Evolutionary conservation across 2,888 invertebrate genomes (phyloP).

Genomic region (Euplexia lucipara): DNA sequence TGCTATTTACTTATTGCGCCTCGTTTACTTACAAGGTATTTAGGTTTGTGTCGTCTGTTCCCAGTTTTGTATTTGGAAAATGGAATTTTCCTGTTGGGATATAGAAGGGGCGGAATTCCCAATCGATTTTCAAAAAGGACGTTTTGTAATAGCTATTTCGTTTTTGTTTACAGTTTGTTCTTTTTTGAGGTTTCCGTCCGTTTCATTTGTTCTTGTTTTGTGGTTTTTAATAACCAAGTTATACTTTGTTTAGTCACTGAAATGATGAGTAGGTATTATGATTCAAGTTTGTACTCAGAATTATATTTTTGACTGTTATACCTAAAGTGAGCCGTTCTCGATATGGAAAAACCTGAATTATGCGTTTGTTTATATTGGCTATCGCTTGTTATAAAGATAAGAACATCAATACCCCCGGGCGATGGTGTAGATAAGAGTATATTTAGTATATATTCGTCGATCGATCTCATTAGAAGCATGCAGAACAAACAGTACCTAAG

Average conservation of each 20-base stretch:
- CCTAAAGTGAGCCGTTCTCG: neutral
- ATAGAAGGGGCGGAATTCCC: constrained; percentile 83
- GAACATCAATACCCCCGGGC: constrained; percentile 9
- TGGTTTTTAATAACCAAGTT: constrained; percentile 40
- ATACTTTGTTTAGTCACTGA: constrained; percentile 13
- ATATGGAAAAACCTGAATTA: constrained; percentile 15
- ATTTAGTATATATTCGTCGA: constrained; percentile 34
- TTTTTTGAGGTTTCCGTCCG: constrained; percentile 53
- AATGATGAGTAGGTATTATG: constrained; percentile 12
- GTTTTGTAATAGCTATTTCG: constrained; percentile 78
- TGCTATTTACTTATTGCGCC: constrained; percentile 89
- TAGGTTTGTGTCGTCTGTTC: constrained; percentile 85
- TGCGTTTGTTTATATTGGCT: constrained; percentile 13
- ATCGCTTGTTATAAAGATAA: constrained; percentile 46
- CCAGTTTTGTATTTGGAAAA: constrained; percentile 87
- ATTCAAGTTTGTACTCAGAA: constrained; percentile 16
- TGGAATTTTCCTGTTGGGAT: constrained; percentile 89
- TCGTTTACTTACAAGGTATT: constrained; percentile 90
- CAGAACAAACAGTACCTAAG: neutral
- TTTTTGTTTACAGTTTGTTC: constrained; percentile 76
- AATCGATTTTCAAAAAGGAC: constrained; percentile 84
- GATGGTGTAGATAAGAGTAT: constrained; percentile 22
- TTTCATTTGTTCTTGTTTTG: constrained; percentile 51
- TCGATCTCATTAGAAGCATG: constrained; percentile 22
- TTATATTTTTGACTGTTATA: neutral